Percentiles rank a stretch among this genome's conserved stretches.
Evolutionary conservation across 2,797 vertebrate species (phyloP).

Genomic region (Lepilemur septentrionalis): DNA sequence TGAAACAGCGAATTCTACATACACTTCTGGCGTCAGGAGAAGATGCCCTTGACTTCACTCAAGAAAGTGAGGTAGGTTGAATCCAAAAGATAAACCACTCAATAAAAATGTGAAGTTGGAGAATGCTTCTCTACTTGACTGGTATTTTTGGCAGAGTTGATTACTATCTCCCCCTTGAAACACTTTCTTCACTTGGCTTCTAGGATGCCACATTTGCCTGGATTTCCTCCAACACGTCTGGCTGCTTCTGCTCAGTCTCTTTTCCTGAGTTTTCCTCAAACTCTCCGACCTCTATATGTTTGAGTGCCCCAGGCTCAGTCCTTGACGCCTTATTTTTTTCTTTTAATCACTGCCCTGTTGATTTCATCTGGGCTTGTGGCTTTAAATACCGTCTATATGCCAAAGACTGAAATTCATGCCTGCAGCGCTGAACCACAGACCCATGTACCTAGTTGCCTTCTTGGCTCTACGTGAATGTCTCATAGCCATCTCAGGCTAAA

Average conservation of each 20-base stretch:
- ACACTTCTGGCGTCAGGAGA: constrained; percentile 97
- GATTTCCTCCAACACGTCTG: neutral
- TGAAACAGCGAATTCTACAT: constrained; percentile 97
- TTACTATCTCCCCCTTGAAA: neutral
- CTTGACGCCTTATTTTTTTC: neutral
- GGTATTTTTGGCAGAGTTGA: neutral
- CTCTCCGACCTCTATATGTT: neutral
- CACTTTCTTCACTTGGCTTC: neutral
- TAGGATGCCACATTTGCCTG: neutral
- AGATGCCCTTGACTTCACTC: constrained; percentile 96
- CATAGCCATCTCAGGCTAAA: neutral
- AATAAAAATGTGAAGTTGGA: neutral
- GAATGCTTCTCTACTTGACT: neutral
- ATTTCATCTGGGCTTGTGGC: neutral
- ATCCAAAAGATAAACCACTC: neutral
- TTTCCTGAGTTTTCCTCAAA: neutral
- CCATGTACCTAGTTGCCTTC: neutral
- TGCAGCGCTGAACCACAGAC: neutral
- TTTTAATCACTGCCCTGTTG: neutral
- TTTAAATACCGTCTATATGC: neutral
- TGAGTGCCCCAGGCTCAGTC: neutral
- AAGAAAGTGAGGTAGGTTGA: constrained; percentile 93
- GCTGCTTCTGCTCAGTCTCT: neutral
- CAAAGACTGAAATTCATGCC: neutral
- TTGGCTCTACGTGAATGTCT: neutral